phyloP scores from a whole-genome alignment of 2,797 vertebrate genomes.

The Gymnothorax reevesii region DNA sequence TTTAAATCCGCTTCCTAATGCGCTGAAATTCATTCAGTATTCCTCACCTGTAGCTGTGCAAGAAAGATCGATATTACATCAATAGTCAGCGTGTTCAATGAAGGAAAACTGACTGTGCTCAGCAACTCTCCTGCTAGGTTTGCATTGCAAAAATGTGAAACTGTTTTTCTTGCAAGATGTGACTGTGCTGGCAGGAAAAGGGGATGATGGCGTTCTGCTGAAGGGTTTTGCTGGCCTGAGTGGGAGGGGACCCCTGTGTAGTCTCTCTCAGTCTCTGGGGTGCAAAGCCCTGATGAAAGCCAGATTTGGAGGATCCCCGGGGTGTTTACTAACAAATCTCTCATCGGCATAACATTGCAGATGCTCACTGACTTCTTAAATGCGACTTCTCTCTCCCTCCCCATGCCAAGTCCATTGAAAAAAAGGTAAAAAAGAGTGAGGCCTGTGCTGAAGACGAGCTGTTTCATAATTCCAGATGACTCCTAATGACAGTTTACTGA shows the following conservation, averaged over 20 bases:
- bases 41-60: background rate
- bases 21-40: background rate
- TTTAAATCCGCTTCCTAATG: background rate
- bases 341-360: background rate
- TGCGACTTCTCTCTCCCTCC: no score
- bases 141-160: background rate
- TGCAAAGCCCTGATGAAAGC: background rate
- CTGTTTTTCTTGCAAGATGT: background rate
- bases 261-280: background rate
- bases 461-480: background rate
- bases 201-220: background rate
- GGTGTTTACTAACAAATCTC: background rate
- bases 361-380: background rate
- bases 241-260: background rate
- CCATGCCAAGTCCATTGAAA: background rate
- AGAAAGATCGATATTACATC: background rate
- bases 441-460: background rate
- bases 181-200: background rate
- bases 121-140: background rate
- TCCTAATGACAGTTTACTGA: background rate
- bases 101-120: background rate
- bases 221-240: background rate
- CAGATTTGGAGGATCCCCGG: background rate
- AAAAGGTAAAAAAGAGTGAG: background rate
- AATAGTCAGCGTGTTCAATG: background rate